phyloP scores from a whole-genome alignment of 1,140 invertebrate genomes.

The Hirudo medicinalis region DNA sequence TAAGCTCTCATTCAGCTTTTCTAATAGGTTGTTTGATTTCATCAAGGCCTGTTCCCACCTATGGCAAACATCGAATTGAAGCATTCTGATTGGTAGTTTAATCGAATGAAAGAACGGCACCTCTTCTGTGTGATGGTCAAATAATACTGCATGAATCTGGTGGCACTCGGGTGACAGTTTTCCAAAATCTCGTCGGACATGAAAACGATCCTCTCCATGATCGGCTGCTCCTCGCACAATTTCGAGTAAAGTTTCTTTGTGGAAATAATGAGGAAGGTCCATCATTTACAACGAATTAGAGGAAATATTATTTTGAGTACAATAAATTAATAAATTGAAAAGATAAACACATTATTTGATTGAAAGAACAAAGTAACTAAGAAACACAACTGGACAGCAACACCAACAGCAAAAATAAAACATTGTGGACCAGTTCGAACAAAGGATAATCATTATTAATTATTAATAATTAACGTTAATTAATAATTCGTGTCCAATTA shows the following conservation, averaged over 20 bases:
- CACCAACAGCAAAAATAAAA: too few species aligned
- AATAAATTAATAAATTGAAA: too few species aligned
- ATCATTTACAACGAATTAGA: background rate
- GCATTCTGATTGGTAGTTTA: too few species aligned
- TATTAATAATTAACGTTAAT: too few species aligned
- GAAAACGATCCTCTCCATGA: slow-evolving; percentile 73
- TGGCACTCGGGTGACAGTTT: slow-evolving; percentile 85
- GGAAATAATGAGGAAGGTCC: background rate
- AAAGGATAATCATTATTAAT: too few species aligned
- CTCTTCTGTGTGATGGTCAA: slow-evolving; percentile 84
- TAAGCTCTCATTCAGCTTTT: slow-evolving; percentile 64
- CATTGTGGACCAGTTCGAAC: too few species aligned
- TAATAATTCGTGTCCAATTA: too few species aligned
- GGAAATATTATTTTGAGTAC: background rate
- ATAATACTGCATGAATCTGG: slow-evolving; percentile 91
- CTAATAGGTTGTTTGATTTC: slow-evolving; percentile 40
- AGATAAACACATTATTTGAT: too few species aligned
- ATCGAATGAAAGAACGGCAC: background rate
- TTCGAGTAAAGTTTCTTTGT: slow-evolving; percentile 60
- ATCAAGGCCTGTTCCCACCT: background rate
- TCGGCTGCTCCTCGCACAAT: slow-evolving; percentile 64
- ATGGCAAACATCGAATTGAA: too few species aligned
- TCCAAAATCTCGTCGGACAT: slow-evolving; percentile 72
- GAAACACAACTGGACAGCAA: too few species aligned
- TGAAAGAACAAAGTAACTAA: too few species aligned